Evolutionary conservation across 2,888 invertebrate genomes (phyloP), one percentile per base, ranked within the genome.

Genomic region (Sceliomorpha sp.): DNA sequence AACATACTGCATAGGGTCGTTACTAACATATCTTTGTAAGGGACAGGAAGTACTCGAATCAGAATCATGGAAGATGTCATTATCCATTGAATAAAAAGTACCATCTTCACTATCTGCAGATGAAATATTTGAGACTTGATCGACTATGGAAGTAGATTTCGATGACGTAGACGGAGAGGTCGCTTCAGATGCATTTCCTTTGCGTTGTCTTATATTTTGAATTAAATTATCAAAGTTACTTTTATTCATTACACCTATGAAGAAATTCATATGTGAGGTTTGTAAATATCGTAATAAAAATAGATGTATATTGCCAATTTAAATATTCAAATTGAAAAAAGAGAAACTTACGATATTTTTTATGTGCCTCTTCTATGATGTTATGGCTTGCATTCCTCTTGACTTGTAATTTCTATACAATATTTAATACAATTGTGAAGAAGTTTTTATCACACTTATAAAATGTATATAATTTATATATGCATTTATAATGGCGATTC

Each of bases 341-440:
- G 51, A 3, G 3, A 15, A 3, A 47, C 20, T 50, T 78, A 89
- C 88, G 75, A 76, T 89, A 89, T 66, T 87, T 83, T 53, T 84
- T 84, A 42, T 88, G 86, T 27, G 84, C 87, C 37, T 86, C 80
- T 53, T 89, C 89, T 62, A 89, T 89, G 3, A 81, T 42, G 59
- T 84, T 85, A 42, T 85, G 79, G 73, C 87, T 86, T 1, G 84
- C 79, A 63, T 87, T 88, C 68, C 83, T 83, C 55, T 86, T 83
- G 1, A 88, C 62, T 70, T 84, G 77, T 12, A 84, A 68, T 68
- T 73, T 81, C 85, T 85, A 66, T 5, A 82, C 80, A 55, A 69
- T n/a, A n/a, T n/a, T n/a, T n/a, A n/a, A n/a, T n/a, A n/a, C n/a
- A n/a, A n/a, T n/a, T n/a, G n/a, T n/a, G n/a, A n/a, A n/a, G n/a